A percentile compares a stretch with the other conserved stretches of the same genome.
phyloP scores from a whole-genome alignment of 2,113 vertebrate species.

The Nannospalax galili region DNA sequence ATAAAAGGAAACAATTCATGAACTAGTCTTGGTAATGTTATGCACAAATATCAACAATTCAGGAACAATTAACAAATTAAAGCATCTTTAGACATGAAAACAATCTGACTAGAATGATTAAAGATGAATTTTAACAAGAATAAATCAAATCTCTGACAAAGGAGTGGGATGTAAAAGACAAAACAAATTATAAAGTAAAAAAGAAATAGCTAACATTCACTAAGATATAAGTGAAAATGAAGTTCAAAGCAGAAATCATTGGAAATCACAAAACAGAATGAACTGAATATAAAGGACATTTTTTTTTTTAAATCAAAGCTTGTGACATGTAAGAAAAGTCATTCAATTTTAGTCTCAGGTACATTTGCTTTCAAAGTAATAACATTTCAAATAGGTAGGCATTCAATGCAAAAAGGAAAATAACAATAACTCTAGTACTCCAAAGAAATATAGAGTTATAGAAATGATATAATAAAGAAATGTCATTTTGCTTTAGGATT shows the following conservation, averaged over 20 bases:
- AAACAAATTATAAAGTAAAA: background rate
- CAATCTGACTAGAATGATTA: background rate
- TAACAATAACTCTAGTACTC: background rate
- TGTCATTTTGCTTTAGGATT: background rate
- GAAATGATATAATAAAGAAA: background rate
- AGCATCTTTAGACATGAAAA: background rate
- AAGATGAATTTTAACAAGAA: background rate
- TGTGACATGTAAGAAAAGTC: background rate
- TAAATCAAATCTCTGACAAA: background rate
- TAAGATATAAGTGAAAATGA: background rate
- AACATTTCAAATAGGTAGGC: background rate
- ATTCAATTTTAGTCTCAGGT: too few relatives aligned
- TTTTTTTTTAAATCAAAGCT: background rate
- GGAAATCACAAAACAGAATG: background rate
- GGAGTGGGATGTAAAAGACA: background rate
- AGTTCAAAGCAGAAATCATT: background rate
- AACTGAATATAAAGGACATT: background rate
- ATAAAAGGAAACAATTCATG: background rate
- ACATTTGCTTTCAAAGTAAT: too few relatives aligned
- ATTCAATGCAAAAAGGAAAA: background rate
- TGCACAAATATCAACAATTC: background rate
- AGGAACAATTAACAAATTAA: background rate
- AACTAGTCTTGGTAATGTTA: background rate
- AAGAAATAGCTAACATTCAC: background rate
- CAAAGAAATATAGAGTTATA: background rate